Evolutionary conservation across 2,113 vertebrate species (phyloP), one percentile per base, ranked within the genome.

Genomic region (Enhydra lutris): DNA sequence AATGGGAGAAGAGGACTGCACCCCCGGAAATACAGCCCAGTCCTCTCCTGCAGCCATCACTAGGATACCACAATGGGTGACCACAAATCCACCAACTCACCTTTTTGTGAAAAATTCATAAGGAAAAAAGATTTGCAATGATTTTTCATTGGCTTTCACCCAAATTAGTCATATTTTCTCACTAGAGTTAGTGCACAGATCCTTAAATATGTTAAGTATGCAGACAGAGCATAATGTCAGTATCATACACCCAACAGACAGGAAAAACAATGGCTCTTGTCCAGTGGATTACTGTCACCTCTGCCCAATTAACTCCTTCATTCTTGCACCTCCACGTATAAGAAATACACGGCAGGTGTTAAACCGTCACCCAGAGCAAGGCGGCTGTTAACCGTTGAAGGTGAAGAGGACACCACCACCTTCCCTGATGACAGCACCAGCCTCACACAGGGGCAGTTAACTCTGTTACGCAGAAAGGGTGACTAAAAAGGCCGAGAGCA

Each of bases 81-180:
- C 14, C 23, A 79, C 61, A 80, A 67, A 79, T 10, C 39, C 67
- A 83, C 29, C 21, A 26, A 73, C 45, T 34, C 63, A 87, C 61
- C 63, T 47, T 47, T 57, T 39, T 57, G 23, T 14, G 7, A 80
- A 86, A 61, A 93, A 52, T 36, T 36, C 34, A 18, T 26, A 67
- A 74, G n/a, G 57, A 86, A 55, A 69, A 65, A 92, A 61, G 52
- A 29, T 69, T 8, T 73, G 7, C 63, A 45, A 36, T 20, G 31
- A 65, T 73, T n/a, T 84, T 89, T 84, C 88, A 42, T 13, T 95
- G 85, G 39, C 39, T 93, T 82, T 83, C 63, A 91, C 18, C 36
- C 39, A 84, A 89, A 82, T 21, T 31, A 86, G 45, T 24, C 81
- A 39, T 73, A 50, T 86, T 50, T 91, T 73, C 55, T 82, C 82